A percentile compares a stretch with the other conserved stretches of the same genome.
phyloP scores from a whole-genome alignment of 1,140 invertebrate genomes.

The Latrodectus geometricus region DNA sequence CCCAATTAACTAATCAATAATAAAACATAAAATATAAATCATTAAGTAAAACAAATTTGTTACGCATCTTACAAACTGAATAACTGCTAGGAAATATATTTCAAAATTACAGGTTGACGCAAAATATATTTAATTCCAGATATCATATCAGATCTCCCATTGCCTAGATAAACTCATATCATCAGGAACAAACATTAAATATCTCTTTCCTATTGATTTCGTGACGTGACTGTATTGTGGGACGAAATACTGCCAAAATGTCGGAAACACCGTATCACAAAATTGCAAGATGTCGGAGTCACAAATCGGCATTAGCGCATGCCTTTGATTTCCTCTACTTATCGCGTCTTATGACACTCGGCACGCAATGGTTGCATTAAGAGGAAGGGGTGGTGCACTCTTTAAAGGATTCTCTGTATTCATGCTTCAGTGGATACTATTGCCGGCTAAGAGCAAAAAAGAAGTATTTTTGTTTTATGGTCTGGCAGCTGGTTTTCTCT shows the following conservation, averaged over 20 bases:
- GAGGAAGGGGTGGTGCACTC: constrained; percentile 34
- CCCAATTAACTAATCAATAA: too few relatives aligned
- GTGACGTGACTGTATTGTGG: constrained; percentile 7
- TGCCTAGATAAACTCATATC: not conserved
- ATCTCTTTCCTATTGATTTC: constrained; percentile 28
- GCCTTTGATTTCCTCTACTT: constrained; percentile 5
- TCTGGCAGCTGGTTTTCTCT: constrained; percentile 8
- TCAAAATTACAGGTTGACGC: too few relatives aligned
- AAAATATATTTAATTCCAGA: not conserved
- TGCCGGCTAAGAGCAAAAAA: not conserved
- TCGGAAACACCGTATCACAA: constrained; percentile 45
- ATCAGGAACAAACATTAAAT: not conserved
- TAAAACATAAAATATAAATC: too few relatives aligned
- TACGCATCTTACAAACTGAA: too few relatives aligned
- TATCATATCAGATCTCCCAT: not conserved
- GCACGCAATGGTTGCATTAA: constrained; percentile 44
- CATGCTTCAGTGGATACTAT: constrained; percentile 11
- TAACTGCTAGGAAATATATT: too few relatives aligned
- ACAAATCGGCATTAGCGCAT: not conserved
- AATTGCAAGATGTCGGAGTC: constrained; percentile 2
- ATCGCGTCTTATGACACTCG: not conserved
- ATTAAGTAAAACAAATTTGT: too few relatives aligned
- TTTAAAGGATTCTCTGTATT: constrained; percentile 39
- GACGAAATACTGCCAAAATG: constrained; percentile 30
- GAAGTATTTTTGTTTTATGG: too few relatives aligned